Base-by-base conservation (phyloP, 2,888 invertebrate genomes). In the Dasysyrphus albostriatus region DNA sequence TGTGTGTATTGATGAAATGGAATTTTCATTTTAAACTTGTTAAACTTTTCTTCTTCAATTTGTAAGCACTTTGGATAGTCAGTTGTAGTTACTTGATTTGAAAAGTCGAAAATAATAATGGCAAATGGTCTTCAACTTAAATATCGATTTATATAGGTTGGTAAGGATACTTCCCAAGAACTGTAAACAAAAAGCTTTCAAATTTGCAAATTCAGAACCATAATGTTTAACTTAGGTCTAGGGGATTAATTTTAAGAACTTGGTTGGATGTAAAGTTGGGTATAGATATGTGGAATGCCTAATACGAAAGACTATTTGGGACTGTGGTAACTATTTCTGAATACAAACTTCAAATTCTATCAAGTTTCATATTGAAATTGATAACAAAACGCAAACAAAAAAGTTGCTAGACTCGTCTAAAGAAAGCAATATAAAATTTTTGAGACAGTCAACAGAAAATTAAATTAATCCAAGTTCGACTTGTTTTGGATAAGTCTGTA, bases 1-100 rank as follows among this genome's bases (percentile, higher is more conserved):
- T n/a, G n/a, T n/a, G n/a, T n/a, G 65, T 58, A 63, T 56, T 74
- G 67, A 81, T 81, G 75, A 49, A 70, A 76, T 70, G 47, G 32
- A 24, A 70, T 49, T 76, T 65, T 76, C 54, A 34, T 39, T n/a
- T 72, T 49, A 19, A 44, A 56, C 12, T 58, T 80, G 61, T n/a
- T 9, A 24, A 39, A 69, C 9, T 37, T 39, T 39, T 54, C 24
- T 9, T 24, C 24, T 42, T 61, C 24, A 24, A 42, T 8, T 39
- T 69, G 1, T 29, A 32, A 49, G 32, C 32, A 32, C 32, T 32
- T 6, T n/a, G n/a, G n/a, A n/a, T n/a, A n/a, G n/a, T 32, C 4
- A 39, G 5, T 4, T 24, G 24, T 24, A 24, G 24, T 2, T 14
- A 37, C 10, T 69, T 69, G 37, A 69, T 14, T 37, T 24, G 51